Percentiles rank a stretch among this genome's conserved stretches.
Evolutionary conservation across 37 sponge, comb jelly and placozoan genomes (phyloP).

Genomic region (Beroe forskalii): DNA sequence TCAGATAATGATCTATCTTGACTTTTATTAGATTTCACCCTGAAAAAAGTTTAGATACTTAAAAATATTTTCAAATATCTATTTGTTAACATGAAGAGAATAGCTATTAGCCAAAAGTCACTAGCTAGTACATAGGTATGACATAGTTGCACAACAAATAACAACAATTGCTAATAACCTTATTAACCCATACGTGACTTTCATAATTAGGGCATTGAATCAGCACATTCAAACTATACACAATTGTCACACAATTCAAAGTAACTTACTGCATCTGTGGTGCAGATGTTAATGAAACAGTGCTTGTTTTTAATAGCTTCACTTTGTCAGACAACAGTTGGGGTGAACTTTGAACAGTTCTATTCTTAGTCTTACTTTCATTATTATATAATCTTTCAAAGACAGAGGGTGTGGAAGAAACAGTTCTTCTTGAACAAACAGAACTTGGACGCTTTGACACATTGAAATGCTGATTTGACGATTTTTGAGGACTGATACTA

Average conservation of each 20-base stretch:
- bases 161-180: too few relatives aligned
- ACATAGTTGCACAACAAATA: too few relatives aligned
- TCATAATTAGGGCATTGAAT: too few relatives aligned
- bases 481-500: background rate
- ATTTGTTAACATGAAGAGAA: background rate
- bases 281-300: background rate
- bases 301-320: background rate
- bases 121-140: too few relatives aligned
- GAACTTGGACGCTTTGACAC: background rate
- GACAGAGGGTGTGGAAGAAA: conserved; percentile 14
- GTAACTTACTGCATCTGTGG: conserved; percentile 46
- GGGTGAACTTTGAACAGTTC: conserved; percentile 43
- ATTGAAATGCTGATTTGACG: background rate
- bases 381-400: conserved; percentile 47
- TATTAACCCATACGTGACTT: too few relatives aligned
- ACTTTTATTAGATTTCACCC: background rate
- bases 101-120: too few relatives aligned
- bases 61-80: background rate
- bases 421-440: background rate
- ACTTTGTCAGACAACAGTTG: background rate
- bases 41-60: background rate
- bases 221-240: too few relatives aligned
- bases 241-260: too few relatives aligned
- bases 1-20: background rate
- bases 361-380: conserved; percentile 32